Percentiles rank a stretch among this genome's conserved stretches.
phyloP scores from a whole-genome alignment of 1,140 invertebrate genomes.

The Aphidius gifuensis region DNA sequence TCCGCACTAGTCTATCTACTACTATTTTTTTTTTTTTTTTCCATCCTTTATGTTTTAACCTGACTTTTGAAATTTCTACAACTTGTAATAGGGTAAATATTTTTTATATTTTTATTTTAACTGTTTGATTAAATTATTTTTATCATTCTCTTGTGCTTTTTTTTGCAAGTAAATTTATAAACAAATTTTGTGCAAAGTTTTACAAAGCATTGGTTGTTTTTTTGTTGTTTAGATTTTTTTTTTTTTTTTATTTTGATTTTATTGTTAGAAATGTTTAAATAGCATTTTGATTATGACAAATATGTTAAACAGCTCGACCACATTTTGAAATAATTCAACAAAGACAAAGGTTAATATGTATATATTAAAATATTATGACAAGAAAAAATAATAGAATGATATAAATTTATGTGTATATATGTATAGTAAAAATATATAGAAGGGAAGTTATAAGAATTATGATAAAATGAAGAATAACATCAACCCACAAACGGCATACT shows the following conservation, averaged over 20 bases:
- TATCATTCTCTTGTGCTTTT: no score
- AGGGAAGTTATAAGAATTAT: not conserved
- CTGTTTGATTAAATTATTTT: no score
- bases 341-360: not conserved
- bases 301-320: conserved; percentile 18
- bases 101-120: not conserved
- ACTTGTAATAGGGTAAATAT: conserved; percentile 27
- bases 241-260: no score
- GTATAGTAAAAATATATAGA: no score
- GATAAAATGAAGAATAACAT: conserved; percentile 1
- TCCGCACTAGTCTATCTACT: no score
- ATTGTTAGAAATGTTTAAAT: conserved; percentile 3
- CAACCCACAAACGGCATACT: conserved; percentile 13
- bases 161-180: no score
- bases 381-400: not conserved
- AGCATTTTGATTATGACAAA: conserved; percentile 8
- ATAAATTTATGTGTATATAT: no score
- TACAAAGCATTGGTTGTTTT: no score
- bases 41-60: no score
- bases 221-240: no score
- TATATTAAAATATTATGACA: not conserved
- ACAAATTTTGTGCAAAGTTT: no score
- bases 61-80: not conserved
- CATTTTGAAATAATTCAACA: not conserved
- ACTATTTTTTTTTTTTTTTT: no score